These are phyloP conservation scores for Spilogale gracilis DNA, from an alignment of 2,113 vertebrate species.

Conservation along the genomic window DNA sequence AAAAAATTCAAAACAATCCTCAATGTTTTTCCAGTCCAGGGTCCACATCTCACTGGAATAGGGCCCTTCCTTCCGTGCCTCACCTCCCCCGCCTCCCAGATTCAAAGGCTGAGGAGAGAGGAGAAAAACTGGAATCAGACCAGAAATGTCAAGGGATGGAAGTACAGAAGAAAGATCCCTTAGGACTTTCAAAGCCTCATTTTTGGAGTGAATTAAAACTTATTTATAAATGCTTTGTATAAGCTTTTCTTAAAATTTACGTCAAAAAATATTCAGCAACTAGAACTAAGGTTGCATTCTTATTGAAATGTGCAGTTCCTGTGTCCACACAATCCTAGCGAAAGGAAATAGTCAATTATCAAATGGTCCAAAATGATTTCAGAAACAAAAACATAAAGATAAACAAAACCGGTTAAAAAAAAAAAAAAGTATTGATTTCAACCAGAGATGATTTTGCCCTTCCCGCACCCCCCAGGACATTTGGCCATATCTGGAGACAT, in stretches of 20 bases:
- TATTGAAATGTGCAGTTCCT: neutral
- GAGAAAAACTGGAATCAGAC: neutral
- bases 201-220: neutral
- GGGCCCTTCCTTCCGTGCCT: neutral
- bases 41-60: neutral
- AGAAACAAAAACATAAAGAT: neutral
- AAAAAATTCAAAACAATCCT: neutral
- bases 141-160: neutral
- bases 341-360: neutral
- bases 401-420: neutral
- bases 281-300: neutral
- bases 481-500: neutral
- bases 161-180: neutral
- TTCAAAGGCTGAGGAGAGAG: neutral
- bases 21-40: neutral
- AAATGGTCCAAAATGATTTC: neutral
- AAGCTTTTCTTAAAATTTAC: constrained; percentile 8
- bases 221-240: neutral
- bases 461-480: neutral
- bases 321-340: neutral
- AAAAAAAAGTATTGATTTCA: neutral
- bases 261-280: neutral
- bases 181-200: neutral
- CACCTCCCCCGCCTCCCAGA: neutral
- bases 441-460: neutral